phyloP scores from a whole-genome alignment of 2,113 vertebrate species.

The Mormyrus lacerda region DNA sequence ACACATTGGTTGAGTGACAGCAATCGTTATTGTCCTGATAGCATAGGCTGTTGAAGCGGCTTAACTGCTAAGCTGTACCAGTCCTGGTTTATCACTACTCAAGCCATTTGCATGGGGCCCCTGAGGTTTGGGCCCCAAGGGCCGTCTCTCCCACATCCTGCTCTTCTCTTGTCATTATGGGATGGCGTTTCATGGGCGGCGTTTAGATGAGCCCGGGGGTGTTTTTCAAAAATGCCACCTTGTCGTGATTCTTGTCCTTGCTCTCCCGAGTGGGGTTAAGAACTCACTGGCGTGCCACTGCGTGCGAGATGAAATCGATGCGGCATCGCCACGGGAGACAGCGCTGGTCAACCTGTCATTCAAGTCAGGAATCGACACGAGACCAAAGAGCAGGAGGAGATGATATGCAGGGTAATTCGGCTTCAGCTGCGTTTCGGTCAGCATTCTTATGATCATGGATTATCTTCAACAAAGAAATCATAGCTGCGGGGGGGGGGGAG shows the following conservation, averaged over 20 bases:
- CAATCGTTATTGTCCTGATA: neutral
- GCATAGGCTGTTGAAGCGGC: neutral
- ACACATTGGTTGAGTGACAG: neutral
- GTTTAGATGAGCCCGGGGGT: neutral
- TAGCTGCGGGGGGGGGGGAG: neutral
- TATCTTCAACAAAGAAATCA: neutral
- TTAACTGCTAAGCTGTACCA: neutral
- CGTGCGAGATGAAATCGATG: neutral
- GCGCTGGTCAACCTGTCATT: slow-evolving; percentile 28
- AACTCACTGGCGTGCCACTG: neutral
- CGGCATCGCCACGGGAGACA: neutral
- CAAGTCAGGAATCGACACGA: slow-evolving; percentile 21
- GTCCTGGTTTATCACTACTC: neutral
- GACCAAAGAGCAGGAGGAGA: slow-evolving; percentile 27
- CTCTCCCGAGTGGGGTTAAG: neutral
- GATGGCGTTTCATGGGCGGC: neutral
- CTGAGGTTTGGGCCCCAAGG: neutral
- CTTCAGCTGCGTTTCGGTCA: slow-evolving; percentile 20
- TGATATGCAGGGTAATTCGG: slow-evolving; percentile 21
- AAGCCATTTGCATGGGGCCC: neutral
- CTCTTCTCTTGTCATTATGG: neutral
- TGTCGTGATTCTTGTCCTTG: neutral
- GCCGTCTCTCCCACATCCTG: neutral
- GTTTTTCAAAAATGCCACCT: neutral
- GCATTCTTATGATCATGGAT: slow-evolving; percentile 6